phyloP scores from a whole-genome alignment of 2,113 vertebrate species.

The Geococcyx californianus region DNA sequence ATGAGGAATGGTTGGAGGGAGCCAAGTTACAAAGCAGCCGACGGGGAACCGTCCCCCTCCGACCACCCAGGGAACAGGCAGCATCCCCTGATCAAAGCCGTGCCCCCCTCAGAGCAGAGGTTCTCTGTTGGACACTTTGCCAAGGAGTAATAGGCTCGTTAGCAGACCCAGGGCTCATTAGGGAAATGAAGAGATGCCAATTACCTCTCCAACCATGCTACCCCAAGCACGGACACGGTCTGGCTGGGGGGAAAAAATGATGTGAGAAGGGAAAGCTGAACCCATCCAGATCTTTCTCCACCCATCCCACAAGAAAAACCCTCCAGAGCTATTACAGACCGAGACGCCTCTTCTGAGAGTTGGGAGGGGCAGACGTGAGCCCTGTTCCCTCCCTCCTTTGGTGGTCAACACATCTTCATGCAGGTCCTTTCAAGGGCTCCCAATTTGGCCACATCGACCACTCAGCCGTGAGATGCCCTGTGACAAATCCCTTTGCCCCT shows the following conservation, averaged over 20 bases:
- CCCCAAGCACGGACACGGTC: accelerated
- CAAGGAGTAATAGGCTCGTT: not conserved
- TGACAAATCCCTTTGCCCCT: not conserved
- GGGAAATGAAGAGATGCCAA: not conserved
- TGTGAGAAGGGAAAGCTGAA: not conserved
- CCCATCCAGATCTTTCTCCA: not conserved
- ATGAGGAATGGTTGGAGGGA: not conserved
- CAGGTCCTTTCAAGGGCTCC: not conserved
- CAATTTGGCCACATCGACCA: not conserved
- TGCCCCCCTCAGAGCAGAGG: not conserved
- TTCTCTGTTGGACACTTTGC: not conserved
- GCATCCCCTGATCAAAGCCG: not conserved
- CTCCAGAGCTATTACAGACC: not conserved
- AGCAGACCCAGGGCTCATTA: not conserved
- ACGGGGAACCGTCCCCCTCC: accelerated
- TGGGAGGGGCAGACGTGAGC: accelerated
- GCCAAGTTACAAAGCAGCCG: not conserved
- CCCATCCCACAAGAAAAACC: not conserved
- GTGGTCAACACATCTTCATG: accelerated
- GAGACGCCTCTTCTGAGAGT: not conserved
- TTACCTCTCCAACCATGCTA: not conserved
- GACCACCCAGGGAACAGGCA: accelerated
- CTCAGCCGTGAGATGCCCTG: accelerated
- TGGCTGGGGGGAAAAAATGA: accelerated
- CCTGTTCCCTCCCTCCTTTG: not conserved